Conservation (phyloP, 2,113 vertebrate species). For the Ailuropoda melanoleuca region DNA sequence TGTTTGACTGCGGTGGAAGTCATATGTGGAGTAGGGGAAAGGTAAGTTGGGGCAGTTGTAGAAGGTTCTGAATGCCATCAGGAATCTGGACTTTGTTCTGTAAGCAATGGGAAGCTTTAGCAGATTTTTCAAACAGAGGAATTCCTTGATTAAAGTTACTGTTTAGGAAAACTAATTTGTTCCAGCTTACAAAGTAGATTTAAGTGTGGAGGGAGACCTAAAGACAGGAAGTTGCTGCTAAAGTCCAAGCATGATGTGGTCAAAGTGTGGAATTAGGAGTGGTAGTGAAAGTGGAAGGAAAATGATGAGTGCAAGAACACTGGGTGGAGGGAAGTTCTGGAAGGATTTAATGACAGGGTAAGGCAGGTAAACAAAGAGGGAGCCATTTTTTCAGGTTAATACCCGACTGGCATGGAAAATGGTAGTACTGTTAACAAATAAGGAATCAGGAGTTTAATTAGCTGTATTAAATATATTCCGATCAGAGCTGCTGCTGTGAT, state of each 20-base stretch:
- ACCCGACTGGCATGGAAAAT: not conserved
- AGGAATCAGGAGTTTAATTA: not conserved
- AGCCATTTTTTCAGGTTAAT: not conserved
- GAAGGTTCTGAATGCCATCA: not conserved
- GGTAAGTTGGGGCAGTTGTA: not conserved
- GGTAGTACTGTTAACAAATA: not conserved
- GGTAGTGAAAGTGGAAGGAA: not conserved
- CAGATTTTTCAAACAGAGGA: not conserved
- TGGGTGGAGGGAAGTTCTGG: not conserved
- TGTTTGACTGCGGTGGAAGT: not conserved
- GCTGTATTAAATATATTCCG: not conserved
- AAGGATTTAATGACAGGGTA: not conserved
- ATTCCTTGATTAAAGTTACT: constrained; percentile 21
- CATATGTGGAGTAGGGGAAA: not conserved
- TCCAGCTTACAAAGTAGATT: constrained; percentile 36
- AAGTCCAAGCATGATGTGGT: not conserved
- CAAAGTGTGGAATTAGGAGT: not conserved
- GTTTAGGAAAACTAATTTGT: constrained; percentile 17
- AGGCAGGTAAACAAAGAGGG: not conserved
- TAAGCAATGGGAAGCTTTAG: not conserved
- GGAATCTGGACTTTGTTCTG: not conserved
- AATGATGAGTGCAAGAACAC: not conserved
- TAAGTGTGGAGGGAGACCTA: not conserved
- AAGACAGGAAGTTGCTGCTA: not conserved
- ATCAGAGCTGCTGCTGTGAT: not conserved